phyloP scores from a whole-genome alignment of 2,797 vertebrate species.

The Strix occidentalis region DNA sequence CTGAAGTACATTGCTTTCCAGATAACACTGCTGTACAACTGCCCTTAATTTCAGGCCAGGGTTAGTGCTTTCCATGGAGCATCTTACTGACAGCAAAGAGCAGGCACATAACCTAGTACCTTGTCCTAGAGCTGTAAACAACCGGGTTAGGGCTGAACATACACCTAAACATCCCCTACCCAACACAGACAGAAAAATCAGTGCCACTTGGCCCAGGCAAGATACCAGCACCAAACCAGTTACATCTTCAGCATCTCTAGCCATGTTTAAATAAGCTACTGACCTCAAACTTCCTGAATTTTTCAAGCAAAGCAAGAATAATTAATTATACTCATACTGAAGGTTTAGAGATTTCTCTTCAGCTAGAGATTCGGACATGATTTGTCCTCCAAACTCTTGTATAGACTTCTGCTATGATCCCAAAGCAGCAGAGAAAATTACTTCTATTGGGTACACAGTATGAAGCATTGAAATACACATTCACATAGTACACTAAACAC shows the following conservation, averaged over 20 bases:
- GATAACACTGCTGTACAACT: neutral
- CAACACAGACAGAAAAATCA: neutral
- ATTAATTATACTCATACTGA: neutral
- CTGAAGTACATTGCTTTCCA: neutral
- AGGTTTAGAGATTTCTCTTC: neutral
- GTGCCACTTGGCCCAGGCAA: neutral
- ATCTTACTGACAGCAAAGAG: neutral
- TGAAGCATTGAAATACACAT: neutral
- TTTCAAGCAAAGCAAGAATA: neutral
- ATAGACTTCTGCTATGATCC: neutral
- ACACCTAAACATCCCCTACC: neutral
- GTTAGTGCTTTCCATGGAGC: neutral
- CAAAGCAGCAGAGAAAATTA: neutral
- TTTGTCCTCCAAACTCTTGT: neutral
- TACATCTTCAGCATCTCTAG: neutral
- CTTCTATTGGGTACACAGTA: neutral
- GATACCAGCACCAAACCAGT: neutral
- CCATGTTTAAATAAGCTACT: neutral
- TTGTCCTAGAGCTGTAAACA: neutral
- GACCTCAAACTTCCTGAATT: neutral
- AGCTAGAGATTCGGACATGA: neutral
- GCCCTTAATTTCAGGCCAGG: neutral
- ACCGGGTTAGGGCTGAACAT: neutral
- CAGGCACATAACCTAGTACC: neutral
- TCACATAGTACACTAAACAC: neutral